phyloP scores from a whole-genome alignment of 2,888 invertebrate genomes.

The Diloba caeruleocephala region DNA sequence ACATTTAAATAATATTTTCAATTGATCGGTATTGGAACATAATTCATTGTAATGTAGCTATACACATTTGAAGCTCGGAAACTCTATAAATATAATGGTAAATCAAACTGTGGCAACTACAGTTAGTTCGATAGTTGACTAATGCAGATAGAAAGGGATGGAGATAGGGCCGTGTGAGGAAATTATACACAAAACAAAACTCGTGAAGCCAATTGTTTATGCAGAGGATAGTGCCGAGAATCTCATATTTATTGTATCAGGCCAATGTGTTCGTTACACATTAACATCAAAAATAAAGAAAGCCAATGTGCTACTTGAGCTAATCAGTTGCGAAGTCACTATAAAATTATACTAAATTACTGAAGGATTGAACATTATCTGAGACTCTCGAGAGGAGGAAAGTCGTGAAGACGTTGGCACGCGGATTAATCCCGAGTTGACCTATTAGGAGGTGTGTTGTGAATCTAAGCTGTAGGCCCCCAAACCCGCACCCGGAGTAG shows the following conservation, averaged over 20 bases:
- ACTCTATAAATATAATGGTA: slow-evolving; percentile 49
- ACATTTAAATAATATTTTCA: slow-evolving; percentile 60
- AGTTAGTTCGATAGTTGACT: slow-evolving; percentile 44
- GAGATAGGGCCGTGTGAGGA: slow-evolving; percentile 51
- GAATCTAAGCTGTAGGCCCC: slow-evolving; percentile 45
- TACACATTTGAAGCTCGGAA: slow-evolving; percentile 43
- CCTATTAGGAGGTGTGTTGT: slow-evolving; percentile 54
- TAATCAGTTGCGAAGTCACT: slow-evolving; percentile 42
- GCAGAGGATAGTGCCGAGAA: slow-evolving; percentile 54
- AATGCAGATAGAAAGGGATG: slow-evolving; percentile 44
- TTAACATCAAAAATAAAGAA: slow-evolving; percentile 62
- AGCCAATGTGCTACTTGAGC: slow-evolving; percentile 65
- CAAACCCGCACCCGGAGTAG: slow-evolving; percentile 62
- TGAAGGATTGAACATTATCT: slow-evolving; percentile 42
- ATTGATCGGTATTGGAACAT: too few species aligned
- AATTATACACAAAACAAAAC: slow-evolving; percentile 57
- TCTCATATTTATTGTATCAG: slow-evolving; percentile 47
- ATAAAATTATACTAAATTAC: slow-evolving; percentile 40
- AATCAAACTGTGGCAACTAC: slow-evolving; percentile 56
- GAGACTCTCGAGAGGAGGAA: slow-evolving; percentile 46
- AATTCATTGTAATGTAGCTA: too few species aligned
- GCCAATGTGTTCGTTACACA: slow-evolving; percentile 53
- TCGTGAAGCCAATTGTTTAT: slow-evolving; percentile 56
- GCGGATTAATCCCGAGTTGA: slow-evolving; percentile 57
- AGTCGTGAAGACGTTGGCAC: slow-evolving; percentile 48